These are phyloP conservation scores for Alectura lathami DNA, from an alignment of 2,113 vertebrate species.

Conservation along the genomic window DNA sequence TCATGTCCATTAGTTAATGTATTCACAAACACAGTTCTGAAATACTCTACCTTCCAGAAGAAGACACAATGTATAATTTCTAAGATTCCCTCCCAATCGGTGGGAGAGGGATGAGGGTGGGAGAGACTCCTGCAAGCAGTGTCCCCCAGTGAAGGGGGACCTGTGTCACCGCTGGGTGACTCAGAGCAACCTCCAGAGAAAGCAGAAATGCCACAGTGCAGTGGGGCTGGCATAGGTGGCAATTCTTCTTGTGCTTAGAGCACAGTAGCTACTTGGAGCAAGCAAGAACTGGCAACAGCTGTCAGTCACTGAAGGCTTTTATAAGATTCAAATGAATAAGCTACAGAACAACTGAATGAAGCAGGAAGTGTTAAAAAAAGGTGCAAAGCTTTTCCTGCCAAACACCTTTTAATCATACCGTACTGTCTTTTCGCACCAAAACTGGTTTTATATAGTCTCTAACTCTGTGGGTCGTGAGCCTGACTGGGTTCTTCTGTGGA, in stretches of 20 bases:
- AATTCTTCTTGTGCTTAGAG: not conserved
- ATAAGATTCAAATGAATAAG: not conserved
- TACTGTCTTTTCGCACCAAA: not conserved
- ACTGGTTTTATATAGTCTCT: not conserved
- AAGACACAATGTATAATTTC: not conserved
- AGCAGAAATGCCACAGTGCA: rapidly evolving
- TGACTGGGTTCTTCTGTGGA: not conserved
- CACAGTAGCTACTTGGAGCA: not conserved
- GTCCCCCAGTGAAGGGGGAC: not conserved
- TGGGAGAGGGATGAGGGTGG: not conserved
- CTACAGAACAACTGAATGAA: not conserved
- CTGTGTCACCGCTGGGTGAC: not conserved
- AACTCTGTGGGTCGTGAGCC: not conserved
- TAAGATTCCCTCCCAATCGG: rapidly evolving
- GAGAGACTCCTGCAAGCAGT: not conserved
- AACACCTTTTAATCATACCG: conserved; percentile 12
- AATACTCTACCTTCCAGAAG: not conserved
- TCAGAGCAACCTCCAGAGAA: not conserved
- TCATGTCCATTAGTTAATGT: not conserved
- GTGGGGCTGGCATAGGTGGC: not conserved
- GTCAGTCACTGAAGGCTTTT: not conserved
- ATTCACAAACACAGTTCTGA: not conserved
- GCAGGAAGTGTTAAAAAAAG: conserved; percentile 14
- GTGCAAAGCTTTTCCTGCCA: conserved; percentile 25
- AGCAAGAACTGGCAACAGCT: not conserved